phyloP scores from a whole-genome alignment of 2,797 vertebrate species.

The Naso thynnoides region DNA sequence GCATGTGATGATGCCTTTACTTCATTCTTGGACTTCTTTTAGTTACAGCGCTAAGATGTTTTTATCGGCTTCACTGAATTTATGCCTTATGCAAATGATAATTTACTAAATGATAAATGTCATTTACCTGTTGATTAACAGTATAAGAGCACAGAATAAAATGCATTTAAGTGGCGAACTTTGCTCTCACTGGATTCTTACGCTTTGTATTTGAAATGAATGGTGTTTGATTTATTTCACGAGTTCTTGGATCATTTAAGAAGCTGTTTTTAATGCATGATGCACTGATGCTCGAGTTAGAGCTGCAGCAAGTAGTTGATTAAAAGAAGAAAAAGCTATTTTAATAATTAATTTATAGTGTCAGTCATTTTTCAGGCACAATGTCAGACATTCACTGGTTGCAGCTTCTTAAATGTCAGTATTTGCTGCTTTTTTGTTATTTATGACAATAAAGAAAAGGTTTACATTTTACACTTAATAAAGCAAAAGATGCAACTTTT shows the following conservation, averaged over 20 bases:
- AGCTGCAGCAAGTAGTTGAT: no score
- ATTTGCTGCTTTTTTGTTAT: no score
- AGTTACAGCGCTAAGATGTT: conserved; percentile 54
- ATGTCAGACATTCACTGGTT: no score
- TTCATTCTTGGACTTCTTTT: conserved; percentile 40
- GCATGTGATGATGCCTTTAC: conserved; percentile 71
- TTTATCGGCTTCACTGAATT: conserved; percentile 69
- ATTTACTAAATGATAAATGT: conserved; percentile 72
- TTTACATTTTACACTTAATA: no score
- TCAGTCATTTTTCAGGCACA: no score
- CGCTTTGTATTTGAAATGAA: conserved; percentile 17
- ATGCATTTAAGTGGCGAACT: conserved; percentile 74
- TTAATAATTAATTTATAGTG: no score
- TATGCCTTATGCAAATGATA: conserved; percentile 74
- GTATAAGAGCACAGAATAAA: conserved; percentile 82
- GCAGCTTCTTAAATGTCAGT: no score
- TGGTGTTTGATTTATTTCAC: background rate
- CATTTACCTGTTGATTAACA: conserved; percentile 72
- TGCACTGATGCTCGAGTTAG: background rate
- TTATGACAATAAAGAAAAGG: no score
- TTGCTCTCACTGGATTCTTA: conserved; percentile 42
- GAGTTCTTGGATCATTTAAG: background rate
- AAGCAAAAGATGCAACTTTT: no score
- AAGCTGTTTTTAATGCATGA: conserved; percentile 18
- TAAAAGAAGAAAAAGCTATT: no score